These are phyloP conservation scores for Sebastes umbrosus DNA, from an alignment of 2,797 vertebrate genomes.

Conservation along the genomic window DNA sequence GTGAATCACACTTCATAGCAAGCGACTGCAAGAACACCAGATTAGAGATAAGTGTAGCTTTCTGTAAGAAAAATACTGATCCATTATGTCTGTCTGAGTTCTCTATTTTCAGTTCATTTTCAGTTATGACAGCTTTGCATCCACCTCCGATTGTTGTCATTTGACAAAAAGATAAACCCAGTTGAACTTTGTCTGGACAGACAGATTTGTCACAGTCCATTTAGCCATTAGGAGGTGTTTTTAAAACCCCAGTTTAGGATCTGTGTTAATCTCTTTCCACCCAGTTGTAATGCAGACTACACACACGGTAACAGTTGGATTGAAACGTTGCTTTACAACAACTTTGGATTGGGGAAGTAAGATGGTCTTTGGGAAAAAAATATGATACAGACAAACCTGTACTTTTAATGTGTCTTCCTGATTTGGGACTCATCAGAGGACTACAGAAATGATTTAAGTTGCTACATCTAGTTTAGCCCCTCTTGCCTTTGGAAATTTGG, in stretches of 20 bases:
- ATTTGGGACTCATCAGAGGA: not conserved
- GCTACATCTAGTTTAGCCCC: not conserved
- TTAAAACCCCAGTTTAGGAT: not conserved
- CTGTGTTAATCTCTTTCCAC: not conserved
- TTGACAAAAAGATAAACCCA: not conserved
- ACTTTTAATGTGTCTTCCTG: not conserved
- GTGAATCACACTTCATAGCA: not conserved
- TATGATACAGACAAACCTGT: not conserved
- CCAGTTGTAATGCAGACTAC: not conserved
- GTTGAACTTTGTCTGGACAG: not conserved
- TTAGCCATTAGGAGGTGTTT: not conserved
- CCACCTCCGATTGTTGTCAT: not conserved
- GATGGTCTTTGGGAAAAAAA: not conserved
- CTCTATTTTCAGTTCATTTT: not conserved
- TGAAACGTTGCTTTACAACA: not conserved
- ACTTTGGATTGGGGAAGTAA: not conserved
- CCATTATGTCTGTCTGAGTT: not conserved
- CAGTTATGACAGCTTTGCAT: not conserved
- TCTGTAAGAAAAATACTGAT: not conserved
- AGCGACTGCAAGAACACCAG: not conserved
- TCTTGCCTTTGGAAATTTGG: rapidly evolving
- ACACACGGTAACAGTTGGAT: not conserved
- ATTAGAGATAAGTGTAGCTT: not conserved
- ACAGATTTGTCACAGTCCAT: not conserved
- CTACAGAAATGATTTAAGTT: not conserved